Evolutionary conservation across 64 coral and sea anemone species (phyloP).

Genomic region (Montipora cactus): DNA sequence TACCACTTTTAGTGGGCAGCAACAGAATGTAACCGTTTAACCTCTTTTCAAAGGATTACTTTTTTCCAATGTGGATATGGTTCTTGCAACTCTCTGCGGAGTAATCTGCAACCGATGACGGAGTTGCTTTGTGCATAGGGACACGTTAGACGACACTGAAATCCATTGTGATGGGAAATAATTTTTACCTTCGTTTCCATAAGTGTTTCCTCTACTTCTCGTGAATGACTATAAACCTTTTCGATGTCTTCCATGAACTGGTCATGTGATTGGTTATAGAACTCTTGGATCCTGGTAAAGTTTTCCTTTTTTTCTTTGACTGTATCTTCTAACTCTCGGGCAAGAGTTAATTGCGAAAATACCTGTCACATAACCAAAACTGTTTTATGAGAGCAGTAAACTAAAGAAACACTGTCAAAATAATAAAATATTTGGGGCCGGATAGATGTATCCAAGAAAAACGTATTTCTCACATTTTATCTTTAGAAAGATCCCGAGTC

Average conservation of each 20-base stretch:
- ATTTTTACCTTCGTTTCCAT: constrained; percentile 40
- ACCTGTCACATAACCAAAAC: constrained; percentile 6
- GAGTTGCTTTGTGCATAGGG: too few relatives aligned
- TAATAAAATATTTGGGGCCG: too few relatives aligned
- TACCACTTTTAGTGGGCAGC: too few relatives aligned
- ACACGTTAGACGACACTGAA: too few relatives aligned
- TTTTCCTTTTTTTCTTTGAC: neutral
- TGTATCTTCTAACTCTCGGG: neutral
- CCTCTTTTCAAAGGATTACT: neutral
- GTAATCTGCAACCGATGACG: too few relatives aligned
- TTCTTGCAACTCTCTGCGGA: too few relatives aligned
- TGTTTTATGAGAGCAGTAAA: neutral
- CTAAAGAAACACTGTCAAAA: too few relatives aligned
- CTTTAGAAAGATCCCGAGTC: neutral
- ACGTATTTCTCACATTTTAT: neutral
- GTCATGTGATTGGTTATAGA: constrained; percentile 37
- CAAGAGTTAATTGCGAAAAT: constrained; percentile 21
- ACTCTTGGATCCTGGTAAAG: constrained; percentile 6
- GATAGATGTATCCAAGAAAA: neutral
- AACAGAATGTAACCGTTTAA: too few relatives aligned
- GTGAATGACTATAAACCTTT: constrained; percentile 25
- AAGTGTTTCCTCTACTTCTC: neutral
- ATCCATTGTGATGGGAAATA: neutral
- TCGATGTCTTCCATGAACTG: constrained; percentile 22
- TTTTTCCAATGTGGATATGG: neutral